Percentiles rank a stretch among this genome's conserved stretches.
phyloP scores from a whole-genome alignment of 2,888 invertebrate genomes.

The Sinhomidia bicolor region DNA sequence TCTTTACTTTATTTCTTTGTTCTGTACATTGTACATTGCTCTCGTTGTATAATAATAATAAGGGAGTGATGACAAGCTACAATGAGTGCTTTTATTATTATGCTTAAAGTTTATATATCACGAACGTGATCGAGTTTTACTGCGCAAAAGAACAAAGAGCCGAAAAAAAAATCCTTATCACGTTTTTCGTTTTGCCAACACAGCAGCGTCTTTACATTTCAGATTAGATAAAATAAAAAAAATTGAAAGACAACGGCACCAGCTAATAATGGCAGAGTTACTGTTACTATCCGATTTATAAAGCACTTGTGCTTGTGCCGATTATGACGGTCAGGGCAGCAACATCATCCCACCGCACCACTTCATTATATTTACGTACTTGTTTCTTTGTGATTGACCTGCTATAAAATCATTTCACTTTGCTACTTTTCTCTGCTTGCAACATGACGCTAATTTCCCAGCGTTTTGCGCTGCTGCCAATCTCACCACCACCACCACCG shows the following conservation, averaged over 20 bases:
- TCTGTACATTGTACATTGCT: neutral
- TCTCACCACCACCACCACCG: neutral
- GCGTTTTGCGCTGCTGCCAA: conserved; percentile 15
- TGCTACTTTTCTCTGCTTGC: conserved; percentile 53
- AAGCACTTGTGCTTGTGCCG: conserved; percentile 46
- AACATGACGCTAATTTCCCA: conserved; percentile 66
- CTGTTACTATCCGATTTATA: conserved; percentile 8
- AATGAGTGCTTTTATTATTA: no score
- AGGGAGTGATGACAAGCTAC: neutral
- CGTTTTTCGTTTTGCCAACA: neutral
- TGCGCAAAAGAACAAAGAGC: neutral
- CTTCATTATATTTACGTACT: conserved; percentile 17
- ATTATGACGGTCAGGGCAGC: neutral
- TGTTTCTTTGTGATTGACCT: conserved; percentile 58
- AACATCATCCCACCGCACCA: neutral
- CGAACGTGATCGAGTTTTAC: neutral
- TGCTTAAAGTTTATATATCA: no score
- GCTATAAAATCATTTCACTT: conserved; percentile 52
- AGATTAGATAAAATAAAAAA: neutral
- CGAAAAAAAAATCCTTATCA: neutral
- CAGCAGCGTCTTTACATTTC: neutral
- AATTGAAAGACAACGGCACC: neutral
- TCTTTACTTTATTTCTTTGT: neutral
- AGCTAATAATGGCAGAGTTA: neutral
- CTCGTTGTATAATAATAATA: no score